Conservation (phyloP, 2,113 vertebrate genomes). For the Calidris pugnax region DNA sequence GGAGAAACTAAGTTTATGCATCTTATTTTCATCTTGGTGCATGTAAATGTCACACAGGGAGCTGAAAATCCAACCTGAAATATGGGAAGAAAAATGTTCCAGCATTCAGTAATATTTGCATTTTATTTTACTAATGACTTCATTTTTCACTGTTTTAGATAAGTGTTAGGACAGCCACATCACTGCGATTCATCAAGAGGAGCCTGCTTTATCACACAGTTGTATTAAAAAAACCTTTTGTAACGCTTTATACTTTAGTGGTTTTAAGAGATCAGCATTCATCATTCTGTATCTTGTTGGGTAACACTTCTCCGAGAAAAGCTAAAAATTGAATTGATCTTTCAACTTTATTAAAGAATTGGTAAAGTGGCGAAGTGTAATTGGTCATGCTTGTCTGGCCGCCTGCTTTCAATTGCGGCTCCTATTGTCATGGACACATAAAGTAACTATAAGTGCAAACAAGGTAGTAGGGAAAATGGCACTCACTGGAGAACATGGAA, state of each 20-base stretch:
- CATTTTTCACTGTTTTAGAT: conserved; percentile 72
- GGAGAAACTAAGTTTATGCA: background rate
- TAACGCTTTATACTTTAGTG: conserved; percentile 67
- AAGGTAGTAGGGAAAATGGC: background rate
- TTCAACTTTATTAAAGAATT: conserved; percentile 50
- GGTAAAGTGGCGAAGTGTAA: background rate
- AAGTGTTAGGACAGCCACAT: conserved; percentile 52
- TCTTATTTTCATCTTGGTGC: background rate
- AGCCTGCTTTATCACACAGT: conserved; percentile 53
- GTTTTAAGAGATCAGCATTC: conserved; percentile 74
- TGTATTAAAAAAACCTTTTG: conserved; percentile 59
- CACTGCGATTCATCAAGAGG: conserved; percentile 64
- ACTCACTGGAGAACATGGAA: background rate
- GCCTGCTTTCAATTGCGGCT: background rate
- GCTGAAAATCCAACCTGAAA: conserved; percentile 41
- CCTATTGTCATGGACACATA: background rate
- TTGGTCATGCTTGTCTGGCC: background rate
- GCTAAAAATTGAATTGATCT: conserved; percentile 59
- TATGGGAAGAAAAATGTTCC: conserved; percentile 46
- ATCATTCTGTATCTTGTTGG: conserved; percentile 68
- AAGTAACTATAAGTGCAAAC: background rate
- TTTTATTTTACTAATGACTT: conserved; percentile 71
- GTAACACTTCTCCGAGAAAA: conserved; percentile 25
- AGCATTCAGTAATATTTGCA: conserved; percentile 67
- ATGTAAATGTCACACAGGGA: background rate